phyloP scores from a whole-genome alignment of 2,888 invertebrate species.

The Romanomermis culicivorax region DNA sequence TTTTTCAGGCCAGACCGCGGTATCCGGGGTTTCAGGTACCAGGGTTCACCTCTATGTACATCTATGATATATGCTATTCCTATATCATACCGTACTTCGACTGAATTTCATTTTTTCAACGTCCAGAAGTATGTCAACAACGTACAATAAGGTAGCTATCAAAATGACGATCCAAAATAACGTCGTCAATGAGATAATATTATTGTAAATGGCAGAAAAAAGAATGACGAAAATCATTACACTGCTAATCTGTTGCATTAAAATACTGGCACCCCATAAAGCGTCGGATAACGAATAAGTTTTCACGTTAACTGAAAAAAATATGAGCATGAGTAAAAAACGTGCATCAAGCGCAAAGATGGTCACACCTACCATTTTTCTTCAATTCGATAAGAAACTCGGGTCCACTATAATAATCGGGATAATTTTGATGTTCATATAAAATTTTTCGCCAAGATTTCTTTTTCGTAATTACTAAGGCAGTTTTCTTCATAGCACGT shows the following conservation, averaged over 20 bases:
- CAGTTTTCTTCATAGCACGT: too few species aligned
- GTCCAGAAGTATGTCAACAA: too few species aligned
- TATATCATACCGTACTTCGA: too few species aligned
- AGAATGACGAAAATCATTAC: constrained; percentile 25
- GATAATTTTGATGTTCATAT: constrained; percentile 61
- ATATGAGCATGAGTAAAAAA: background rate
- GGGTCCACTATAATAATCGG: constrained; percentile 74
- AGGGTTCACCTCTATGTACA: too few species aligned
- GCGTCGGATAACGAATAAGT: constrained; percentile 49
- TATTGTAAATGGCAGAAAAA: constrained; percentile 25
- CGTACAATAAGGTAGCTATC: too few species aligned
- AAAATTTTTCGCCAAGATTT: constrained; percentile 64
- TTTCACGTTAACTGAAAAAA: constrained; percentile 43
- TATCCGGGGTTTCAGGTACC: too few species aligned
- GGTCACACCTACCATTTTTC: constrained; percentile 41
- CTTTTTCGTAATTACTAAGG: too few species aligned
- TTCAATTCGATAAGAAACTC: constrained; percentile 61
- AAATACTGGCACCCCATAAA: constrained; percentile 48
- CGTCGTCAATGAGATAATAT: constrained; percentile 11
- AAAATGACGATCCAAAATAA: too few species aligned
- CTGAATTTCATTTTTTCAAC: too few species aligned
- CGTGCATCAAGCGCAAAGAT: background rate
- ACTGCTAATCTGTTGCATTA: constrained; percentile 54
- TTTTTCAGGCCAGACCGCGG: too few species aligned
- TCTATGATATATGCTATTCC: too few species aligned